Base-by-base conservation (phyloP, 2,888 invertebrate species). In the Caenorhabditis macrosperma region DNA sequence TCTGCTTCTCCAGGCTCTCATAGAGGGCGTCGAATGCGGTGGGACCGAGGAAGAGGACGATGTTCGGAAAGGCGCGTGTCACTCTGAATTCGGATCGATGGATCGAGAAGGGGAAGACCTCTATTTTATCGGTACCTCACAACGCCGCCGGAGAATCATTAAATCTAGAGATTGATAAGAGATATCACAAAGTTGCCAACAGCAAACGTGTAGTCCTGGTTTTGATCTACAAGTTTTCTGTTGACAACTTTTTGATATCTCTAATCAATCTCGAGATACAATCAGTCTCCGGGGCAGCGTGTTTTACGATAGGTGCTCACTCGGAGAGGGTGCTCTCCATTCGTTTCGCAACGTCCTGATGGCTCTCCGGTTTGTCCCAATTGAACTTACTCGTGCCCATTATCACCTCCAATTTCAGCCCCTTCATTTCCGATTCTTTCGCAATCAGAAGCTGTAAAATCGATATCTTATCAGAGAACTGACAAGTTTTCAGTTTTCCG, bases 381-480 rank as follows among this genome's bases (percentile, higher is more conserved):
- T 10, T 38, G 50, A 72, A 63, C 1, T 64, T 10, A 9, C 26
- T 50, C 3, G 44, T 35, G 9, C 72, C 72, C 3, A 72, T 24
- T 22, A 72, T 72, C 38, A 72, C 63, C 17, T 72, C 72, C 12
- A 46, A 72, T n/a, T 72, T 72, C 24, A 72, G 44, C 48, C 20
- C 54, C 33, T 63, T 72, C 26, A 72, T 5, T n/a, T 72, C 72
- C 2, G 63, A 35, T 9, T 72, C 72, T 20, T 38, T 63, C 5
- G 72, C 63, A 12, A 72, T 72, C 0, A 12, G 9, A 28, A 64
- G 64, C 72, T 69, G 57, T 1, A 68, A 59, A 41, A 30, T n/a
- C n/a, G n/a, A n/a, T n/a, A n/a, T n/a, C n/a, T n/a, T n/a, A n/a
- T n/a, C n/a, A n/a, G n/a, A n/a, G n/a, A n/a, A n/a, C n/a, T n/a